phyloP scores from a whole-genome alignment of 2,888 invertebrate genomes.

The Sycophila texana region DNA sequence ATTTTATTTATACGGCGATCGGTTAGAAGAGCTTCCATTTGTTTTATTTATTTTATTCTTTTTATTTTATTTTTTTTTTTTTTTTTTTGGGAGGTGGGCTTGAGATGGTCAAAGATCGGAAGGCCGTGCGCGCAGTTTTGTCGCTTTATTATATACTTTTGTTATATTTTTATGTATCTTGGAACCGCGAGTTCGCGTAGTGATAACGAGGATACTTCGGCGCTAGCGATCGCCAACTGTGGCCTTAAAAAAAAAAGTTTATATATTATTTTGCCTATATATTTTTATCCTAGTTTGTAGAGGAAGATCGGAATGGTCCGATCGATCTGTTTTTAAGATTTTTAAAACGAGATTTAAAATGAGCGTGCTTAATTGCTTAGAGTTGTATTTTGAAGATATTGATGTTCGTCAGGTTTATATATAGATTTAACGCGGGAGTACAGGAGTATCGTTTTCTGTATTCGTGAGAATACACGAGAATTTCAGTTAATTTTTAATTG shows the following conservation, averaged over 20 bases:
- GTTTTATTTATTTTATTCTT: no score
- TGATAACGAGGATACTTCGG: slow-evolving; percentile 31
- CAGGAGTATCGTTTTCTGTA: neutral
- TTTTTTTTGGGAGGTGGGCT: neutral
- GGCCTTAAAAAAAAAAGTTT: slow-evolving; percentile 3
- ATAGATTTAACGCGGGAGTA: neutral
- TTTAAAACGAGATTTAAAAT: slow-evolving; percentile 1
- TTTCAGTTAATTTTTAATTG: neutral
- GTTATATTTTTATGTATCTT: slow-evolving; percentile 7
- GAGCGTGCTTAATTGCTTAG: neutral
- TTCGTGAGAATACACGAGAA: neutral
- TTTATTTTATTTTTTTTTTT: no score
- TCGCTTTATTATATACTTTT: neutral
- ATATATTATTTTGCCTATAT: slow-evolving; percentile 5
- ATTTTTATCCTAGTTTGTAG: slow-evolving; percentile 25
- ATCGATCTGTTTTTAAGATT: neutral
- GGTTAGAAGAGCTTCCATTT: no score
- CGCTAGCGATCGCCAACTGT: neutral
- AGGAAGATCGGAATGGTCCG: neutral
- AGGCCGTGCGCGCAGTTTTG: neutral
- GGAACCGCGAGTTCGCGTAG: slow-evolving; percentile 7
- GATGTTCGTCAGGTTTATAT: neutral
- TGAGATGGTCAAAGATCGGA: slow-evolving; percentile 27
- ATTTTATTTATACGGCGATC: neutral
- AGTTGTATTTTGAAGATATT: neutral